These are phyloP conservation scores for Coptodon bakossiorum DNA, from an alignment of 2,113 vertebrate genomes.

Conservation along the genomic window DNA sequence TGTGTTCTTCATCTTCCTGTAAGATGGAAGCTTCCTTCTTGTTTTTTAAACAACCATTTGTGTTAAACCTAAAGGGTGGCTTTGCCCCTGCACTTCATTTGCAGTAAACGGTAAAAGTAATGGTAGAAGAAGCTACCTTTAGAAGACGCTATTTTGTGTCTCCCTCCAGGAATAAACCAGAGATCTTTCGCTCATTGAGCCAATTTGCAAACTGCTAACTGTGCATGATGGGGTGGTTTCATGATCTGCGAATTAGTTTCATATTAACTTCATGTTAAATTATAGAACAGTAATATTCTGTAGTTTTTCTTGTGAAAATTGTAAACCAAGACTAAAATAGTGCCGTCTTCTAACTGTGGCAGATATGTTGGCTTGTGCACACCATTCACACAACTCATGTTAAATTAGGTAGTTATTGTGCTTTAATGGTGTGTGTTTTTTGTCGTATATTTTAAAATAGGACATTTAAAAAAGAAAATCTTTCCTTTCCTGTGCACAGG, in stretches of 20 bases:
- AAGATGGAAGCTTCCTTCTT: neutral
- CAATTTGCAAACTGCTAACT: neutral
- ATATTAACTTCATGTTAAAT: neutral
- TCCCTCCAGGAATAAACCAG: neutral
- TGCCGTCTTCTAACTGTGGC: neutral
- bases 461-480: neutral
- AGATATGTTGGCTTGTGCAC: neutral
- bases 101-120: neutral
- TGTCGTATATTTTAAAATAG: neutral
- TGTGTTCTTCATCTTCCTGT: neutral
- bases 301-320: neutral
- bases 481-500: constrained; percentile 22
- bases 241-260: neutral
- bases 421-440: neutral
- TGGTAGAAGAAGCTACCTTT: neutral
- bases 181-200: neutral
- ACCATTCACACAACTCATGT: neutral
- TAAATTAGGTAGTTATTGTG: neutral
- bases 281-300: neutral
- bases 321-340: neutral
- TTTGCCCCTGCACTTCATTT: neutral
- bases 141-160: neutral
- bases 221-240: neutral
- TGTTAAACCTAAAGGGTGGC: neutral
- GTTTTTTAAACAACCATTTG: neutral